Evolutionary conservation across 2,113 vertebrate species (phyloP).

Genomic region (Pterocles gutturalis): DNA sequence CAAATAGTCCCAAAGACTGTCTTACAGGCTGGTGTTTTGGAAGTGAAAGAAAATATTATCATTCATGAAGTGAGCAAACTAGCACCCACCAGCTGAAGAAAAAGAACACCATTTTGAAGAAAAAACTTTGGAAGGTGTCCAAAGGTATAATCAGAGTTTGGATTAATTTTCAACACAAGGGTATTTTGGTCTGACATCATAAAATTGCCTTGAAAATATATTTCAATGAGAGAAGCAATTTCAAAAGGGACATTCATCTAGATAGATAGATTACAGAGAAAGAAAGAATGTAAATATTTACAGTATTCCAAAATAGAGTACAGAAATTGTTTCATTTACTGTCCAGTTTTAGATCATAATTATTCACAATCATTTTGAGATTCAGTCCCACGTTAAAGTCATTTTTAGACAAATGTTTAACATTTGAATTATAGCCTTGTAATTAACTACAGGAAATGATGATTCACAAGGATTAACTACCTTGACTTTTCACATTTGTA

Average conservation of each 20-base stretch:
- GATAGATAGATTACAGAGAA: neutral
- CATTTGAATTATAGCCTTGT: neutral
- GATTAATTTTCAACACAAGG: neutral
- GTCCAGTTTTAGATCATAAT: neutral
- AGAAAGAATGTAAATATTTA: neutral
- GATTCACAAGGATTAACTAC: neutral
- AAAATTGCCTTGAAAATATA: neutral
- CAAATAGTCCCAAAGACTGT: neutral
- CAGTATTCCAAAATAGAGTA: neutral
- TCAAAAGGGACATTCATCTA: neutral
- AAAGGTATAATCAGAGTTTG: neutral
- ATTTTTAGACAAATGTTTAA: neutral
- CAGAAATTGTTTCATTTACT: neutral
- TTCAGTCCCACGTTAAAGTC: neutral
- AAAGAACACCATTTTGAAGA: neutral
- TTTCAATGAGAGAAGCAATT: neutral
- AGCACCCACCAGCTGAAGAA: neutral
- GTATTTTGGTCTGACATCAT: neutral
- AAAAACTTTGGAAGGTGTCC: neutral
- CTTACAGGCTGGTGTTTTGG: neutral
- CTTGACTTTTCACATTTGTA: neutral
- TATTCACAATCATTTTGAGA: neutral
- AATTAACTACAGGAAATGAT: neutral
- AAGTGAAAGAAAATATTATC: neutral
- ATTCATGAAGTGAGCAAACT: neutral